Conservation (phyloP, 1,140 invertebrate genomes). For the Drosophila persimilis region DNA sequence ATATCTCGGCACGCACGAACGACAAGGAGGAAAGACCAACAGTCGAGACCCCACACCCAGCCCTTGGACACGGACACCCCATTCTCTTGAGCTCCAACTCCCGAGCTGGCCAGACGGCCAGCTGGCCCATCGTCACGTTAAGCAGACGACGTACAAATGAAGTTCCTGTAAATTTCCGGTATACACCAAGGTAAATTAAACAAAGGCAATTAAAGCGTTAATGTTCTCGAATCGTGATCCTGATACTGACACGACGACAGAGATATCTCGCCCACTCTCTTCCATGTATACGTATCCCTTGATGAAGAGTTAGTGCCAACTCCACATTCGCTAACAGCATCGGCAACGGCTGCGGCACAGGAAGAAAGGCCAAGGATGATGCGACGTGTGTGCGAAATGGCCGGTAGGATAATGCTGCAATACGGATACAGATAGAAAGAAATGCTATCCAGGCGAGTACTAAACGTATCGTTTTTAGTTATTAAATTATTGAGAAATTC, state of each 20-base stretch:
- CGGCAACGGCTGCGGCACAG: too few species aligned
- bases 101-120: slow-evolving; percentile 10
- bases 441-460: too few species aligned
- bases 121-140: slow-evolving; percentile 8
- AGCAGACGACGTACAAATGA: slow-evolving; percentile 62
- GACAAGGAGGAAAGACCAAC: slow-evolving; percentile 26
- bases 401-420: too few species aligned
- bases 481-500: slow-evolving; percentile 19
- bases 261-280: slow-evolving; percentile 23
- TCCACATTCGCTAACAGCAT: not conserved
- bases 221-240: slow-evolving; percentile 57
- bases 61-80: slow-evolving; percentile 25
- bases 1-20: slow-evolving; percentile 66
- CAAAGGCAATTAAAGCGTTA: slow-evolving; percentile 74
- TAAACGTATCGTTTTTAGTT: slow-evolving; percentile 27
- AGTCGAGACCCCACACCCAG: slow-evolving; percentile 1
- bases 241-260: slow-evolving; percentile 38
- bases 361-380: too few species aligned
- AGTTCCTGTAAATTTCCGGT: slow-evolving; percentile 79
- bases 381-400: too few species aligned
- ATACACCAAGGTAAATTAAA: slow-evolving; percentile 74
- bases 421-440: slow-evolving; percentile 5
- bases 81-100: not conserved
- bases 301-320: slow-evolving; percentile 19
- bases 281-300: not conserved